A percentile compares a stretch with the other conserved stretches of the same genome.
Conservation (phyloP, 1,140 invertebrate genomes). For the Brachionus rotundiformis region DNA sequence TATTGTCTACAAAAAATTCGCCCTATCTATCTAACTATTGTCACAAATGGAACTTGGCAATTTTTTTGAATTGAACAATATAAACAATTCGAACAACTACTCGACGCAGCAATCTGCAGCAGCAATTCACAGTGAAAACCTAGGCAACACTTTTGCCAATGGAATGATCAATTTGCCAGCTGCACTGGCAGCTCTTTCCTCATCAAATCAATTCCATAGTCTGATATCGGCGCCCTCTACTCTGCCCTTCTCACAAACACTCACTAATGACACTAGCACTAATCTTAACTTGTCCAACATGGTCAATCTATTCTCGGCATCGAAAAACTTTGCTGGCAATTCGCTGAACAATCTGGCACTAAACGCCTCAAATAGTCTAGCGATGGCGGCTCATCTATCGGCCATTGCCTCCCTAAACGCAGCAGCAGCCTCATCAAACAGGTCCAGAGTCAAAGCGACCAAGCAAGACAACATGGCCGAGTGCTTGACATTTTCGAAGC, state of each 20-base stretch:
- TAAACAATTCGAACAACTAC: background rate
- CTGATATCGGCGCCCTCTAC: background rate
- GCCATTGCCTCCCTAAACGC: background rate
- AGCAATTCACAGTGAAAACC: background rate
- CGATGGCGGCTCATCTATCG: background rate
- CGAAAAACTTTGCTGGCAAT: background rate
- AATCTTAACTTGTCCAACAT: background rate
- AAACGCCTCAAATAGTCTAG: background rate
- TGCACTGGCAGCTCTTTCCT: conserved; percentile 4
- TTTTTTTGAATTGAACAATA: background rate
- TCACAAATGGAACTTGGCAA: conserved; percentile 29
- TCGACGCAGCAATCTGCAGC: background rate
- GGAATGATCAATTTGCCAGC: background rate
- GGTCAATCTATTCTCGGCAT: background rate
- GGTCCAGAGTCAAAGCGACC: background rate
- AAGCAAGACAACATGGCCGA: background rate
- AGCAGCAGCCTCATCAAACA: background rate
- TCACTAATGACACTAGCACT: background rate
- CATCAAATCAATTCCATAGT: background rate
- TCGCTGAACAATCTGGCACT: no score
- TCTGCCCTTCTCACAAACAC: no score
- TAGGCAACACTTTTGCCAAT: background rate
- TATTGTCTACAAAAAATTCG: no score
- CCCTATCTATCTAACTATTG: background rate
- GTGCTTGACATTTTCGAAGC: no score